Evolutionary conservation across 2,888 invertebrate genomes (phyloP), one percentile per base, ranked within the genome.

Genomic region (Ichneumoninae sp.): DNA sequence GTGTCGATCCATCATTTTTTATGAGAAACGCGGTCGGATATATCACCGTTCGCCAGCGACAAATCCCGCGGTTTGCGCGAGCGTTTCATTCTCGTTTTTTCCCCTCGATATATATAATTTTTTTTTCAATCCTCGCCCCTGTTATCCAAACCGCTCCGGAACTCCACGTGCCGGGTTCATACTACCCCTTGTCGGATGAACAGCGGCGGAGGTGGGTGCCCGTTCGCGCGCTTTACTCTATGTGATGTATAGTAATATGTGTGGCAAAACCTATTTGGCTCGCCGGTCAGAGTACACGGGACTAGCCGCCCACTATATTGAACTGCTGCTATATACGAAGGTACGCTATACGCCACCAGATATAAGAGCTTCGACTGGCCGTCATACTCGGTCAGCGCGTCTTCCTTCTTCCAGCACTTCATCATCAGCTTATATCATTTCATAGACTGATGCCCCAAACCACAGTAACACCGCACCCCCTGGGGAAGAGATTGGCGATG

Each of bases 1-100:
- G 66, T 81, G 69, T 78, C 87, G 88, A 90, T 90, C 90, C 87
- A 90, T 90, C 90, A 90, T 90, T 90, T 90, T 90, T 90, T 90
- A 90, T 90, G 87, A 90, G 90, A 86, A 86, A 84, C 72, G 76
- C 78, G 79, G 68, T 72, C 75, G 77, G 80, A 82, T 84, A 74
- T 84, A 81, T 86, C 82, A 81, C 77, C 83, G 78, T 82, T 84
- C 79, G 74, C 77, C 81, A 78, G 80, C 83, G 87, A 87, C 84
- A 84, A 86, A 86, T 86, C 87, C 84, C 74, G 79, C 70, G 80
- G 82, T 80, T 83, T 79, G 75, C 72, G 57, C 70, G 76, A 70
- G 57, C 40, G 44, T 83, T 87, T 83, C 81, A 81, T 87, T 86
- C 83, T 84, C 72, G 60, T 74, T 81, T 52, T 66, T 82, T 70